These are phyloP conservation scores for Gymnoscopelus braueri DNA, from an alignment of 2,797 vertebrate species.

Conservation along the genomic window DNA sequence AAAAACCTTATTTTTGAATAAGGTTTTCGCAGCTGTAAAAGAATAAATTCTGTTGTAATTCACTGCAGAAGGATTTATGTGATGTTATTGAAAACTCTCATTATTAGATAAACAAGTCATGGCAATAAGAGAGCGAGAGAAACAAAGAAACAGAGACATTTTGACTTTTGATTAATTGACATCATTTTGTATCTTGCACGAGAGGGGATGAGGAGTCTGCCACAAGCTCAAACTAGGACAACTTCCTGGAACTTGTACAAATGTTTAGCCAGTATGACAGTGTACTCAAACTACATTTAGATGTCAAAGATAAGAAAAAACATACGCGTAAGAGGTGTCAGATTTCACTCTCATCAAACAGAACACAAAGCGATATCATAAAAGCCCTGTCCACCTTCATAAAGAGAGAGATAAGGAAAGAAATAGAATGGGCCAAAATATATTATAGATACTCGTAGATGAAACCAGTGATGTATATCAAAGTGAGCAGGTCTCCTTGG, in stretches of 20 bases:
- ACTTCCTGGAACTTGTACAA: slow-evolving; percentile 12
- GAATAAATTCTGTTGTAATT: no score
- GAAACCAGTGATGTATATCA: slow-evolving; percentile 17
- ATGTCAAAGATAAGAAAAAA: slow-evolving; percentile 20
- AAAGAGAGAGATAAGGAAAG: slow-evolving; percentile 5
- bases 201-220: slow-evolving; percentile 18
- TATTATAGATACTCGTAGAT: slow-evolving; percentile 12
- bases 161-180: background rate
- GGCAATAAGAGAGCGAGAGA: no score
- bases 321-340: slow-evolving; percentile 9
- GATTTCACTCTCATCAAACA: slow-evolving; percentile 25
- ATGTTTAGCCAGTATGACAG: background rate
- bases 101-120: no score
- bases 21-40: no score
- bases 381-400: slow-evolving; percentile 20
- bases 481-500: slow-evolving; percentile 9
- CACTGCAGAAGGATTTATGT: no score
- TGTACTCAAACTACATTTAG: slow-evolving; percentile 22
- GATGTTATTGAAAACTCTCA: no score
- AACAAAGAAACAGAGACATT: slow-evolving; percentile 3
- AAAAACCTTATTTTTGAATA: no score
- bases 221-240: slow-evolving; percentile 21
- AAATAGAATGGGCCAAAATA: slow-evolving; percentile 3
- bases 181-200: slow-evolving; percentile 3
- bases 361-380: slow-evolving; percentile 16